Conservation (phyloP, 2,888 invertebrate species). For the Amblyteles armatorius region DNA sequence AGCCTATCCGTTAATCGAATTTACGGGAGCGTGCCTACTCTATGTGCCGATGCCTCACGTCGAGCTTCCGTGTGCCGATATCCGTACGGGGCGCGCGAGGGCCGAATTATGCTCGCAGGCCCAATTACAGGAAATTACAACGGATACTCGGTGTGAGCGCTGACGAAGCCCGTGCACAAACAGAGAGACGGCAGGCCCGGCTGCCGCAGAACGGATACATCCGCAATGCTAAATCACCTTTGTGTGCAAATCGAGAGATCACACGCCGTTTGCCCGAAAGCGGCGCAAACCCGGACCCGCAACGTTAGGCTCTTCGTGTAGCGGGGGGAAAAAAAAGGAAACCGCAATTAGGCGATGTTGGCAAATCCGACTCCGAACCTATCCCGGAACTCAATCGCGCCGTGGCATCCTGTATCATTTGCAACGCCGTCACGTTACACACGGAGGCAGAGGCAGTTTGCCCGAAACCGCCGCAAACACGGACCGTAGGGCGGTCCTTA, state of each 20-base stretch:
- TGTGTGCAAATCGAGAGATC: not conserved
- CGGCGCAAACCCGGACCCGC: not conserved
- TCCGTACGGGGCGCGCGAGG: constrained; percentile 15
- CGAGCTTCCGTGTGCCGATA: constrained; percentile 21
- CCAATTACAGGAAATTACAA: constrained; percentile 66
- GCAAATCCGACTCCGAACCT: not conserved
- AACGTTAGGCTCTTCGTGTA: too few species aligned
- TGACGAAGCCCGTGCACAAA: constrained; percentile 23
- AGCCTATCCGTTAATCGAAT: constrained; percentile 79
- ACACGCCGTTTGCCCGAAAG: not conserved
- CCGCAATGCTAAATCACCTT: not conserved
- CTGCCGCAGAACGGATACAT: not conserved
- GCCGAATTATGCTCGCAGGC: constrained; percentile 43
- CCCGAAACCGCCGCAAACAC: too few species aligned
- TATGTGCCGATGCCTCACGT: constrained; percentile 27
- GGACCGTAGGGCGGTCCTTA: too few species aligned
- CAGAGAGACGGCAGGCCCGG: not conserved
- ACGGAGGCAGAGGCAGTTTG: too few species aligned
- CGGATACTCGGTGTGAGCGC: constrained; percentile 58
- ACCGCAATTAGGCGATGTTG: not conserved
- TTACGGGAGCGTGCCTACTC: constrained; percentile 70
- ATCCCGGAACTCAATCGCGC: not conserved
- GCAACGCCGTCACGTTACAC: too few species aligned
- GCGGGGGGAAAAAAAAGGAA: not conserved
- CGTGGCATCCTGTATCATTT: too few species aligned